Conservation (phyloP, 2,888 invertebrate genomes). For the Melitaea athalia region DNA sequence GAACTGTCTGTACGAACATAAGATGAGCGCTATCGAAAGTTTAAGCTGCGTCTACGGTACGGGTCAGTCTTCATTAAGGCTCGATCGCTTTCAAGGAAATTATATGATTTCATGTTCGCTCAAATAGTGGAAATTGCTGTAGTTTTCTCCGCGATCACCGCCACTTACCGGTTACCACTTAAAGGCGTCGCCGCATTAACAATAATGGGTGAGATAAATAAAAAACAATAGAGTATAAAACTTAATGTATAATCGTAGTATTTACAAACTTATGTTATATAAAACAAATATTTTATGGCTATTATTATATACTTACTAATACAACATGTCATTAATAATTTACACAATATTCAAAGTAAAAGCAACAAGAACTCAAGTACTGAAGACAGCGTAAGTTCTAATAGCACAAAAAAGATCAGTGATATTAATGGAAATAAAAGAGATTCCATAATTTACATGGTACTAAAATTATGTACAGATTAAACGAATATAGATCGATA, state of each 20-base stretch:
- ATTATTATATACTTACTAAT: conserved; percentile 79
- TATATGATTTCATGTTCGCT: conserved; percentile 9
- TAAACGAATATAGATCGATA: conserved; percentile 67
- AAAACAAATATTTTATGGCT: conserved; percentile 82
- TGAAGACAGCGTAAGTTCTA: conserved; percentile 70
- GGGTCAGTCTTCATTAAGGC: conserved; percentile 67
- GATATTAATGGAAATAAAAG: conserved; percentile 73
- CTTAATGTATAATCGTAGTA: conserved; percentile 82
- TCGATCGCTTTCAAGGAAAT: conserved; percentile 26
- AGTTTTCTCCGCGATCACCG: conserved; percentile 10
- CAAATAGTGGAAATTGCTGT: conserved; percentile 1
- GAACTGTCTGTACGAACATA: conserved; percentile 48
- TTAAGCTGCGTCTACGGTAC: conserved; percentile 61
- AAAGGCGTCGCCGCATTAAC: not conserved
- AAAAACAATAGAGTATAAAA: conserved; percentile 80
- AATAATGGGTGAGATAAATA: conserved; percentile 55
- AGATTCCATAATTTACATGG: conserved; percentile 79
- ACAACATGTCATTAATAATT: conserved; percentile 80
- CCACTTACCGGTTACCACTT: not conserved
- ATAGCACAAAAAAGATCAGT: conserved; percentile 72
- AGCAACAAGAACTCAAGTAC: conserved; percentile 77
- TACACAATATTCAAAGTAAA: conserved; percentile 77
- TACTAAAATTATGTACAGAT: conserved; percentile 74
- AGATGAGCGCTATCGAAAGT: conserved; percentile 77
- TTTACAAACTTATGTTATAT: conserved; percentile 81